Percentiles rank a stretch among this genome's conserved stretches.
Conservation (phyloP, 2,797 vertebrate genomes). For the Crenuchus spilurus region DNA sequence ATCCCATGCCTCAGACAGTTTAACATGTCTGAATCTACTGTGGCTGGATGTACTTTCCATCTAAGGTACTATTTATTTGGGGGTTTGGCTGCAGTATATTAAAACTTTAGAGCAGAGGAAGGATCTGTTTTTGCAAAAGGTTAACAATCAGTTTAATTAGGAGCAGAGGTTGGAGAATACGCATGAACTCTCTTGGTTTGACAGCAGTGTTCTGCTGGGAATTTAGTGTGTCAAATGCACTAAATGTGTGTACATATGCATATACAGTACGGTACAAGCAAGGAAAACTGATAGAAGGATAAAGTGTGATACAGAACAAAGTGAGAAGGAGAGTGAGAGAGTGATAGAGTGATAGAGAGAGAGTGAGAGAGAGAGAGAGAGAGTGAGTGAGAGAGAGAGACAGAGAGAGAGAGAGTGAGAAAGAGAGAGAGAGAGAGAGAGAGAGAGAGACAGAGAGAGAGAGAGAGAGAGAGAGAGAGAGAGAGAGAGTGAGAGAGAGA, state of each 20-base stretch:
- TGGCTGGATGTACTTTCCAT: constrained; percentile 31
- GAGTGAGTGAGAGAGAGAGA: too few relatives aligned
- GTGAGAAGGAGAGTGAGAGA: constrained; percentile 27
- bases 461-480: too few relatives aligned
- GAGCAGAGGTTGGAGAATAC: constrained; percentile 65
- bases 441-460: too few relatives aligned
- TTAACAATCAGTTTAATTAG: constrained; percentile 67
- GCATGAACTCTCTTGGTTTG: constrained; percentile 61
- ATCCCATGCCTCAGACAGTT: constrained; percentile 21
- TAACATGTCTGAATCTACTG: constrained; percentile 13
- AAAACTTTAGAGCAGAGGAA: constrained; percentile 36
- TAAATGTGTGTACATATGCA: constrained; percentile 19
- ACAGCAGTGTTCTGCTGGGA: constrained; percentile 64
- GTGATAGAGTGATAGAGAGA: too few relatives aligned
- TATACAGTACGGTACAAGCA: constrained; percentile 31
- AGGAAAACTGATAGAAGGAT: constrained; percentile 15
- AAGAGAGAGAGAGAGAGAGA: too few relatives aligned
- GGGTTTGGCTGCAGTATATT: constrained; percentile 42
- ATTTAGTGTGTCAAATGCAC: constrained; percentile 37
- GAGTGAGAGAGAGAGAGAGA: too few relatives aligned
- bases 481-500: constrained; percentile 8
- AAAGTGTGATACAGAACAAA: constrained; percentile 37
- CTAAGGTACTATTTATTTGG: constrained; percentile 31
- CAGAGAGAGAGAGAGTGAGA: too few relatives aligned
- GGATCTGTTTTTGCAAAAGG: constrained; percentile 55